Evolutionary conservation across 2,797 vertebrate genomes (phyloP).

Genomic region (Pseudotriccus pelzelni): DNA sequence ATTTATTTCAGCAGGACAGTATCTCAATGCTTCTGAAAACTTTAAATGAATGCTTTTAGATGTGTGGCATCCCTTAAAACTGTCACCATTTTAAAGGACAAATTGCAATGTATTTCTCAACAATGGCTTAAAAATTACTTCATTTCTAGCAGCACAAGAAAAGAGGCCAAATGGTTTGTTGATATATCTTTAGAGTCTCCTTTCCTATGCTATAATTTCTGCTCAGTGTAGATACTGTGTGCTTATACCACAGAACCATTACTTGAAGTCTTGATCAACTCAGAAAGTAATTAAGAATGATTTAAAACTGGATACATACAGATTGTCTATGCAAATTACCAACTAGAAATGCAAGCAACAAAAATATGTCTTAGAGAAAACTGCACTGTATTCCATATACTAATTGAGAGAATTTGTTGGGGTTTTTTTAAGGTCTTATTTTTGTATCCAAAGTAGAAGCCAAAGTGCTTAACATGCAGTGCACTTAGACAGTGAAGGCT

Average conservation of each 20-base stretch:
- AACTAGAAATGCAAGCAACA: neutral
- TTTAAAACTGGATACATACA: neutral
- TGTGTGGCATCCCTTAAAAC: neutral
- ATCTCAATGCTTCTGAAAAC: neutral
- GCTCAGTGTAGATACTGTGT: neutral
- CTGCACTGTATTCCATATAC: neutral
- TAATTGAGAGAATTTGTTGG: neutral
- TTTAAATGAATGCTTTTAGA: neutral
- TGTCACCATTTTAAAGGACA: neutral
- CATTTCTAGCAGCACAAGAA: neutral
- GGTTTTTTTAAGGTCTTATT: neutral
- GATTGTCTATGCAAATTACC: neutral
- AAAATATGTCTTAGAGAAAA: neutral
- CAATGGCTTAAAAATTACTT: neutral
- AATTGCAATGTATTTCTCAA: neutral
- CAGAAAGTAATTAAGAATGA: neutral
- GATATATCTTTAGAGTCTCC: neutral
- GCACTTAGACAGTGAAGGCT: neutral
- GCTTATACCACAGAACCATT: neutral
- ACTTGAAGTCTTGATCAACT: neutral
- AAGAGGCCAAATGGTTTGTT: neutral
- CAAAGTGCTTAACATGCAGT: neutral
- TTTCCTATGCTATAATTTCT: neutral
- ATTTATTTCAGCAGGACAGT: neutral
- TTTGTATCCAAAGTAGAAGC: neutral